phyloP scores from a whole-genome alignment of 2,888 invertebrate species.

The Seira ritae region DNA sequence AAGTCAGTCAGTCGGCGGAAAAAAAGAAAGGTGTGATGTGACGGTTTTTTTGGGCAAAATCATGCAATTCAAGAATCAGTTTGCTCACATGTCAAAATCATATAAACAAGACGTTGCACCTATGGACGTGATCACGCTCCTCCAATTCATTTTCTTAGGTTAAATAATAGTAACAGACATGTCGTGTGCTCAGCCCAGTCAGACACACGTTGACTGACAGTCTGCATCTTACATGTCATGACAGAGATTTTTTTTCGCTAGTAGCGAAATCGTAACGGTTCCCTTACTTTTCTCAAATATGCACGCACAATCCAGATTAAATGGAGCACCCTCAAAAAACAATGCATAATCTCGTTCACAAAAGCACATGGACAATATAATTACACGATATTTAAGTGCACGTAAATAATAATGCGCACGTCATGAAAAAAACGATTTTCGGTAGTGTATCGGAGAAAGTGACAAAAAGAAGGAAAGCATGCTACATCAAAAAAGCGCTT shows the following conservation, averaged over 20 bases:
- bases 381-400: conserved; percentile 59
- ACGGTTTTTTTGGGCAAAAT: conserved; percentile 49
- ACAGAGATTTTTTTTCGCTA: background rate
- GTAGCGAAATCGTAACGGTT: conserved; percentile 44
- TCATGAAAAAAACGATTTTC: conserved; percentile 38
- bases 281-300: conserved; percentile 30
- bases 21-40: conserved; percentile 45
- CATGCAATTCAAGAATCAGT: conserved; percentile 50
- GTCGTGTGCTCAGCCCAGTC: conserved; percentile 46
- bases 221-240: conserved; percentile 16
- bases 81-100: conserved; percentile 46
- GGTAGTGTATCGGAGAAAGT: conserved; percentile 58
- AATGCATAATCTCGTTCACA: conserved; percentile 34
- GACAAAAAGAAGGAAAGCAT: conserved; percentile 34
- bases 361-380: conserved; percentile 56
- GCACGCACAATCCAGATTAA: conserved; percentile 62
- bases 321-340: conserved; percentile 30
- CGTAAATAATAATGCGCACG: conserved; percentile 46
- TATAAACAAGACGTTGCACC: conserved; percentile 26
- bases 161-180: conserved; percentile 1
- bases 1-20: too few relatives aligned
- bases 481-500: too few relatives aligned
- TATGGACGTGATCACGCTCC: conserved; percentile 39
- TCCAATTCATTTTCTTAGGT: conserved; percentile 34
- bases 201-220: conserved; percentile 32